phyloP scores from a whole-genome alignment of 1,140 invertebrate species.

The Saxidomus purpurata region DNA sequence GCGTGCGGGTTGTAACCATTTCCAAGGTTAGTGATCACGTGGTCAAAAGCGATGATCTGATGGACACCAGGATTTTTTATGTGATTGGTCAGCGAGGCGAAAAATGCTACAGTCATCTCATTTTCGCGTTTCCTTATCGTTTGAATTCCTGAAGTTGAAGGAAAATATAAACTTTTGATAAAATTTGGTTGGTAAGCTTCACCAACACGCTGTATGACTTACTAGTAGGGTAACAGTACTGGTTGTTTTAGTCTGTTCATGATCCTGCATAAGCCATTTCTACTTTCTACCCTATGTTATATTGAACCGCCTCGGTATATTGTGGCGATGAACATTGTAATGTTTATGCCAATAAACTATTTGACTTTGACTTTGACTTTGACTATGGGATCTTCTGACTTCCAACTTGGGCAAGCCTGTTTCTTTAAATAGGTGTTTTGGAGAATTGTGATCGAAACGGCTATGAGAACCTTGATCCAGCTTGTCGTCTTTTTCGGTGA shows the following conservation, averaged over 20 bases:
- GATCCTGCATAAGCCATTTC: no score
- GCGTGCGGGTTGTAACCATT: background rate
- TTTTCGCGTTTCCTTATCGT: background rate
- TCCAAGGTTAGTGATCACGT: background rate
- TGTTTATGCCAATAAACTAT: no score
- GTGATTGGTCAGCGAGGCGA: background rate
- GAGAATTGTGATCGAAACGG: no score
- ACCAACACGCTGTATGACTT: background rate
- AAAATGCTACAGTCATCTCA: background rate
- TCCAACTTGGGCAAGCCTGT: no score
- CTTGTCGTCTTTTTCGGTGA: no score
- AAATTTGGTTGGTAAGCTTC: background rate
- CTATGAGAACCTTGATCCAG: no score
- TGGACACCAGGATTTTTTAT: background rate
- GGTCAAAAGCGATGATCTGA: background rate
- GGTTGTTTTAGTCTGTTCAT: no score
- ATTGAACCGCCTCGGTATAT: no score
- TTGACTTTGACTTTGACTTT: no score
- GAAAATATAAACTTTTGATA: background rate
- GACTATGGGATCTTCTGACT: no score
- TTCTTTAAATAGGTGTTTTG: no score
- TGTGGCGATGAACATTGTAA: no score
- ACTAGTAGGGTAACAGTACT: background rate
- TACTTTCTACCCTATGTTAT: background rate
- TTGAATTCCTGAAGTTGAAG: background rate